Evolutionary conservation across 2,797 vertebrate genomes (phyloP).

Genomic region (Pangasius djambal): DNA sequence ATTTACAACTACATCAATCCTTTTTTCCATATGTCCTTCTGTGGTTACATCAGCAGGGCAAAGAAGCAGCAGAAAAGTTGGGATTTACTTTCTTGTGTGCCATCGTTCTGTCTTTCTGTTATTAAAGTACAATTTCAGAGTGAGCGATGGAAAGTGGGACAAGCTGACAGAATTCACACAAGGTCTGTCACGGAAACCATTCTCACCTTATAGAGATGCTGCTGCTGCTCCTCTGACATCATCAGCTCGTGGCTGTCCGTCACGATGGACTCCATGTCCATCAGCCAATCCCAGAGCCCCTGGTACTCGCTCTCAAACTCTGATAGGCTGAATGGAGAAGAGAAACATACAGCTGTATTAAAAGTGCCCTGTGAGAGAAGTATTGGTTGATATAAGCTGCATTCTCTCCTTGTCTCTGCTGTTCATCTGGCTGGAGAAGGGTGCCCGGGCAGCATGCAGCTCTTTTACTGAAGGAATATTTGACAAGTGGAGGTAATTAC

Average conservation of each 20-base stretch:
- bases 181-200: not conserved
- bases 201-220: conserved; percentile 95
- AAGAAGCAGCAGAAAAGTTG: not conserved
- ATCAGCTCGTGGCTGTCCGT: conserved; percentile 95
- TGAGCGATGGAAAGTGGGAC: not conserved
- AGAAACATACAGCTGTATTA: conserved; percentile 28
- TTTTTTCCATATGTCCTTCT: conserved; percentile 57
- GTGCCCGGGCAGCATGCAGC: conserved; percentile 18
- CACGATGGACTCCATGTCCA: conserved; percentile 96
- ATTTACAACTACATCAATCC: not conserved
- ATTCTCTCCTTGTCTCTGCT: conserved; percentile 21
- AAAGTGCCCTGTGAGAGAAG: conserved; percentile 22
- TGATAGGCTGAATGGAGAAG: conserved; percentile 80
- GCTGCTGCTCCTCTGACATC: conserved; percentile 97
- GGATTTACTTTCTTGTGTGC: not conserved
- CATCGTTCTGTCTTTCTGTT: too few relatives aligned
- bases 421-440: conserved; percentile 25
- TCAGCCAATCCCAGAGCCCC: conserved; percentile 98
- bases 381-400: conserved; percentile 34
- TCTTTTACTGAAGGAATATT: conserved; percentile 60
- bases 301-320: conserved; percentile 94
- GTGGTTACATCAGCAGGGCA: not conserved
- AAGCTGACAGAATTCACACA: not conserved
- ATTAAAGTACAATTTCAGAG: not conserved
- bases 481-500: conserved; percentile 61